phyloP scores from a whole-genome alignment of 2,888 invertebrate species.

The Nomada ruficornis region DNA sequence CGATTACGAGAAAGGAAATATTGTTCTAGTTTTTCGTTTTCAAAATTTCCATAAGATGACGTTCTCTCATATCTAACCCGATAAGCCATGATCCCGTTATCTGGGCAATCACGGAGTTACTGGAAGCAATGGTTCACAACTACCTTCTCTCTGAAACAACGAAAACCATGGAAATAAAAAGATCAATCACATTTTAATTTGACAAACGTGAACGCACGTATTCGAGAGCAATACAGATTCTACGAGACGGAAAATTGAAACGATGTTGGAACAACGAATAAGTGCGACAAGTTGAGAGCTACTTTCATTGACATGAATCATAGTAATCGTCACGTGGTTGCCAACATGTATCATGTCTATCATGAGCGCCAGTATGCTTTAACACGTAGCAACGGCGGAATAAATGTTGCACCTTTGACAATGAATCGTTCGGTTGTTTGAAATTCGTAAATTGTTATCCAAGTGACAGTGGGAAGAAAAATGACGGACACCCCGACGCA shows the following conservation, averaged over 20 bases:
- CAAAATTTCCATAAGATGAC: too few species aligned
- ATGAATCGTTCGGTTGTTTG: background rate
- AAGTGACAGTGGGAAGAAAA: constrained; percentile 3
- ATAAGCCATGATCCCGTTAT: too few species aligned
- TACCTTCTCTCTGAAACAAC: background rate
- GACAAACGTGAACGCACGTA: background rate
- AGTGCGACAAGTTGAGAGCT: constrained; percentile 7
- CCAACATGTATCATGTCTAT: constrained; percentile 7
- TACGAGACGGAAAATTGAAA: background rate
- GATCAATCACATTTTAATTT: background rate
- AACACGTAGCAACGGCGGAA: background rate
- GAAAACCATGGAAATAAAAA: background rate
- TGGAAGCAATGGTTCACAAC: too few species aligned
- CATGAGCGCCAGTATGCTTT: background rate
- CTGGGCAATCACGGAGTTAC: too few species aligned
- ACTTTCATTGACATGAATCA: constrained; percentile 43
- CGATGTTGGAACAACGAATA: background rate
- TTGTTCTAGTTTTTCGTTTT: background rate
- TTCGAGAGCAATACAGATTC: background rate
- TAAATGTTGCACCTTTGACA: background rate
- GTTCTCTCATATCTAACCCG: too few species aligned
- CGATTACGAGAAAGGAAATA: background rate
- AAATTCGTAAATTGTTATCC: constrained; percentile 10
- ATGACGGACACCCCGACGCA: constrained; percentile 65
- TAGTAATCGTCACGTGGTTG: constrained; percentile 49